Evolutionary conservation across 2,888 invertebrate genomes (phyloP), one percentile per base, ranked within the genome.

Genomic region (Leucophenga maculata): DNA sequence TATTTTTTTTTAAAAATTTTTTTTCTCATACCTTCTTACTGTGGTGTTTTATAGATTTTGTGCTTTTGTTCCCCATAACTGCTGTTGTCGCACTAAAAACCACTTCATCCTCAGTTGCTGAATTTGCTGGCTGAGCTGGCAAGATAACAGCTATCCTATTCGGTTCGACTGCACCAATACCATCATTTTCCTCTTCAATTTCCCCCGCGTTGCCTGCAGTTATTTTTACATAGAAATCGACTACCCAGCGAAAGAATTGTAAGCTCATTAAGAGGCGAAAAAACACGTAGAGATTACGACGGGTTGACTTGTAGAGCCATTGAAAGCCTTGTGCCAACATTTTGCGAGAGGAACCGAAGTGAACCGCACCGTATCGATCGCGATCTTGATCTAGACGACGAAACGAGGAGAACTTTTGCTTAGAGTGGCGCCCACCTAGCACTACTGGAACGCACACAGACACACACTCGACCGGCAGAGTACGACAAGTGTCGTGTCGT

Each of bases 211-310:
- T 65, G 26, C 67, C 52, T 26, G 67, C 62, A 67, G 79, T 80
- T 72, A 81, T 64, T 74, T 77, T 72, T 50, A 69, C 50, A 70
- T 77, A 78, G 65, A 74, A 75, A 46, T 79, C 74, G 71, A 77
- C 67, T 18, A 83, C 73, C 84, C 86, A 85, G 48, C 79, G 85
- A 72, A 86, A 73, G 71, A 83, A 52, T 71, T 82, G 78, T 75
- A 77, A 78, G 31, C 77, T 72, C 74, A 84, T 72, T 48, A 84
- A 72, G 50, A 86, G 67, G 20, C 74, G 78, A 22, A 78, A 70
- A 46, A 82, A 72, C 20, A 64, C 65, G 57, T 66, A 26, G 16
- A 78, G 67, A 65, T 72, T 73, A 31, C 69, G 75, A 22, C 72
- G 70, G n/a, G 74, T 62, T 71, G 74, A 70, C 66, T 46, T 62